phyloP scores from a whole-genome alignment of 1,140 invertebrate species.

The Scaptomyza graminum region DNA sequence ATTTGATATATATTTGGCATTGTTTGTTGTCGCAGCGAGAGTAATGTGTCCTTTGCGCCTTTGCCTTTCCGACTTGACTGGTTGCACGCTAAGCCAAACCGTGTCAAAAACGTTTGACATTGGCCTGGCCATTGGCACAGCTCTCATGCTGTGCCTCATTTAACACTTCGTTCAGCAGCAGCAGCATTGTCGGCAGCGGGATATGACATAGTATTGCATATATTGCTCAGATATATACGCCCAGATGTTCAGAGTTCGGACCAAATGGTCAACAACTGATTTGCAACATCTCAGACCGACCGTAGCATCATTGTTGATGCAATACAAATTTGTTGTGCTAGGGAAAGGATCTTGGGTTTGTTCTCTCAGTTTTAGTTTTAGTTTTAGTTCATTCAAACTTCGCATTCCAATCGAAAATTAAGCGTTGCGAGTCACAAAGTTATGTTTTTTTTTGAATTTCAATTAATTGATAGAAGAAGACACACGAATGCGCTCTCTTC shows the following conservation, averaged over 20 bases:
- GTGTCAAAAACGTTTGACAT: conserved; percentile 62
- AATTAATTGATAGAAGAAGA: neutral
- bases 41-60: conserved; percentile 28
- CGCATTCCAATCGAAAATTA: conserved; percentile 42
- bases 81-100: conserved; percentile 71
- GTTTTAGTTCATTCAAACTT: conserved; percentile 26
- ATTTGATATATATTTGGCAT: conserved; percentile 11
- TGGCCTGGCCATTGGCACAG: neutral
- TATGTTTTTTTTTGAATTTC: conserved; percentile 21
- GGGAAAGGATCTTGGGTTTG: too few species aligned
- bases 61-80: conserved; percentile 22
- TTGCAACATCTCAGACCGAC: conserved; percentile 21
- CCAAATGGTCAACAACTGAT: conserved; percentile 40
- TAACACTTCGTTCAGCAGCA: conserved; percentile 60
- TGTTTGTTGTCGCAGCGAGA: conserved; percentile 1
- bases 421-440: neutral
- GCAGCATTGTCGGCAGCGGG: conserved; percentile 40
- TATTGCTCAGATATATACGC: neutral
- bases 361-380: neutral
- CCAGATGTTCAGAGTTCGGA: conserved; percentile 26
- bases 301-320: conserved; percentile 61
- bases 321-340: conserved; percentile 62
- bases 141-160: conserved; percentile 66
- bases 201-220: conserved; percentile 52
- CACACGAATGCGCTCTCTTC: conserved; percentile 12